Base-by-base conservation (phyloP, 2,113 vertebrate genomes). In the Bos indicus region DNA sequence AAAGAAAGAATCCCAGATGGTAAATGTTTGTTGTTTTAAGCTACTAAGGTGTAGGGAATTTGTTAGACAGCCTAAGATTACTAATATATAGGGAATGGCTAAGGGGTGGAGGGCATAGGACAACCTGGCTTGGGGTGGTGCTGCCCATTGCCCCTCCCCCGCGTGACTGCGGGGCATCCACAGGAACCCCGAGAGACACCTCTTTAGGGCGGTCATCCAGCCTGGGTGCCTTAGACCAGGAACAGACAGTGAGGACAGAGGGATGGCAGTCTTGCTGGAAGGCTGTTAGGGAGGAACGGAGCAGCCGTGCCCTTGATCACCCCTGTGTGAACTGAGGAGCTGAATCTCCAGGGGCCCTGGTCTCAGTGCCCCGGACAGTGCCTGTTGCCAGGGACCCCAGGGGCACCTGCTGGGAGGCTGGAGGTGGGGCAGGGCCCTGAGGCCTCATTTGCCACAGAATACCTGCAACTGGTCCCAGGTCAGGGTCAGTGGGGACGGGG, bases 81-180 rank as follows among this genome's bases (percentile, higher is more conserved):
- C n/a, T 43, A 78, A 7, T 85, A 51, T 5, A 43, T 43, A 28
- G 19, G n/a, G 28, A 78, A 81, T 33, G 25, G 77, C 15, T 78
- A 28, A n/a, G 40, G 7, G 25, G 7, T 26, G 10, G 74, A 77
- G 36, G 30, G 56, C 40, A 19, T 25, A 64, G 25, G 64, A 56
- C 16, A 77, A n/a, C 23, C 46, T 40, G 30, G 62, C 2, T 71
- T 40, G 14, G 4, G 7, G 46, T 23, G 7, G 3, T 19, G n/a
- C 64, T 36, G 23, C 57, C n/a, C 46, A 8, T 7, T 0, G 5
- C 48, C 28, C 26, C n/a, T 3, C 23, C 40, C 87, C 52, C 4
- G 7, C 5, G 1, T 43, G 46, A 56, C 46, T 36, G 8, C 0
- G 11, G 43, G 12, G 7, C 30, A 64, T 40, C 67, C 3, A 1